Evolutionary conservation across 1,140 invertebrate genomes (phyloP).

Genomic region (Trialeurodes vaporariorum): DNA sequence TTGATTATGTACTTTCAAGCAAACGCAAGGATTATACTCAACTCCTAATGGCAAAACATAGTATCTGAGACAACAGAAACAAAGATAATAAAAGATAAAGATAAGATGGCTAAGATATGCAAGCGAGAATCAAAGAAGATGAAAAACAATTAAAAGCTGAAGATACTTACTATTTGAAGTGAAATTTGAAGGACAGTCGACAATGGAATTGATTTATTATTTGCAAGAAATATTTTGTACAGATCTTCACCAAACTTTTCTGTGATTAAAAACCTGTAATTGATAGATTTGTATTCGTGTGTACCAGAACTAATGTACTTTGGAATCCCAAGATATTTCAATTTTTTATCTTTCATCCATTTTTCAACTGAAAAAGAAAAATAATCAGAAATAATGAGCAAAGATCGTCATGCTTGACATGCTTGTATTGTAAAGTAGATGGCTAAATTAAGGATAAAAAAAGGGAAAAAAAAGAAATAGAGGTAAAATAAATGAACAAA

Average conservation of each 20-base stretch:
- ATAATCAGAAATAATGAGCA: no score
- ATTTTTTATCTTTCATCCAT: slow-evolving; percentile 57
- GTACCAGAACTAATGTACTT: slow-evolving; percentile 70
- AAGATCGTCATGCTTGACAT: no score
- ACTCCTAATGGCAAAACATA: no score
- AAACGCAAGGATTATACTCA: no score
- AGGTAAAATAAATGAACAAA: no score
- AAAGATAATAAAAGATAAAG: no score
- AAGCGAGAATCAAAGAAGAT: not conserved
- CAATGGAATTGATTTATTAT: slow-evolving; percentile 54
- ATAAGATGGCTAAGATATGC: no score
- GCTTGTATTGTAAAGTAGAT: no score
- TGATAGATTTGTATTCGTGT: slow-evolving; percentile 56
- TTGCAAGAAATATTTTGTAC: slow-evolving; percentile 62
- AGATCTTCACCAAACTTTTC: slow-evolving; percentile 83
- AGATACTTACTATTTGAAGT: slow-evolving; percentile 65
- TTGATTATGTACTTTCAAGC: no score
- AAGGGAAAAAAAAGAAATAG: no score
- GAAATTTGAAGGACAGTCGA: slow-evolving; percentile 66
- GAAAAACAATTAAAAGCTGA: slow-evolving; percentile 5
- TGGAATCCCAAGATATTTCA: slow-evolving; percentile 75
- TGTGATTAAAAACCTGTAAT: slow-evolving; percentile 86
- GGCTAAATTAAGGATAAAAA: no score
- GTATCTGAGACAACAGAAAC: no score
- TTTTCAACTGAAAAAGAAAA: slow-evolving; percentile 56